Evolutionary conservation across 2,888 invertebrate species (phyloP).

Genomic region (Xestia rhomboidea): DNA sequence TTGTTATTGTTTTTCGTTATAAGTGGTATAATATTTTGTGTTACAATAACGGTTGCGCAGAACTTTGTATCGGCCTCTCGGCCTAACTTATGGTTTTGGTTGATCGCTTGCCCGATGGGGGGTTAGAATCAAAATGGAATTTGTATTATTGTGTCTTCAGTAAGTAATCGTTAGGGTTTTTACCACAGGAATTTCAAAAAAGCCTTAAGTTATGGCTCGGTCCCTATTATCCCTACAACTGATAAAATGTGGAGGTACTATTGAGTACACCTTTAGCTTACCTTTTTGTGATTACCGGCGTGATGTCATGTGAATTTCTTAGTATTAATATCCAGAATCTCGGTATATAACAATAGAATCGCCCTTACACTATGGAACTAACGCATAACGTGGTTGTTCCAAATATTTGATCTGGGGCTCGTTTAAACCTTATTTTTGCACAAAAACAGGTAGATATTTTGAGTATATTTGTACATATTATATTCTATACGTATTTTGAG

Average conservation of each 20-base stretch:
- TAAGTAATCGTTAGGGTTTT: background rate
- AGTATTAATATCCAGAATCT: background rate
- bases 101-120: slow-evolving; percentile 62
- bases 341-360: background rate
- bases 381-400: too few species aligned
- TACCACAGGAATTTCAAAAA: background rate
- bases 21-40: slow-evolving; percentile 77
- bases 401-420: background rate
- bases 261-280: background rate
- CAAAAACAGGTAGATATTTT: background rate
- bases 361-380: too few species aligned
- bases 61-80: slow-evolving; percentile 62
- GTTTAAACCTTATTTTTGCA: too few species aligned
- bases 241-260: too few species aligned
- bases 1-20: slow-evolving; percentile 84
- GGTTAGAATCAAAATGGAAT: slow-evolving; percentile 13
- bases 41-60: slow-evolving; percentile 64
- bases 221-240: too few species aligned
- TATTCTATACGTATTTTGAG: too few species aligned
- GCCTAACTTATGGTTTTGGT: slow-evolving; percentile 62
- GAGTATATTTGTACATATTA: too few species aligned
- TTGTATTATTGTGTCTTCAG: slow-evolving; percentile 11
- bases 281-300: background rate
- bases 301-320: background rate
- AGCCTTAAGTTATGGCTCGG: background rate